Percentiles rank a stretch among this genome's conserved stretches.
Evolutionary conservation across 1,140 invertebrate species (phyloP).

Genomic region (Oedothorax gibbosus): DNA sequence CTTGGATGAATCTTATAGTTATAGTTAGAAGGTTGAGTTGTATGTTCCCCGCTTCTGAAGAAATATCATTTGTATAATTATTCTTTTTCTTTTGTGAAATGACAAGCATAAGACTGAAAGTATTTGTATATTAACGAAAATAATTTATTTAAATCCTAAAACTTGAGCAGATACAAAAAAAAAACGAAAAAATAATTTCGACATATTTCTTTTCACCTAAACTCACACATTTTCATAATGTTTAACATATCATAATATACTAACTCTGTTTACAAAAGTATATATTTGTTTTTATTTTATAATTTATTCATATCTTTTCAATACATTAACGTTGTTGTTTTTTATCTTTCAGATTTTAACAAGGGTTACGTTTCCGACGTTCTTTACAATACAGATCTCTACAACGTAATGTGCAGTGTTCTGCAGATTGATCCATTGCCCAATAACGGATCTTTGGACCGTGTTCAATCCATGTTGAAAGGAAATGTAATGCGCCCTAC

Average conservation of each 20-base stretch:
- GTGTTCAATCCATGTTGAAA: slow-evolving; percentile 19
- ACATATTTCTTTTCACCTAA: background rate
- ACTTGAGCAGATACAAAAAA: background rate
- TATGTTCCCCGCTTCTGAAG: no score
- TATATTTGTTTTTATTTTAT: background rate
- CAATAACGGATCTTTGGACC: slow-evolving; percentile 58
- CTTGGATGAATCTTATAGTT: no score
- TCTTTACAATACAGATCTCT: slow-evolving; percentile 61
- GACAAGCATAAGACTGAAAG: no score
- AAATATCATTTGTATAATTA: no score
- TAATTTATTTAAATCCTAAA: background rate
- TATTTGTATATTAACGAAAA: no score
- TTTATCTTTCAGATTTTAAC: slow-evolving; percentile 7
- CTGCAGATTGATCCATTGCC: slow-evolving; percentile 50
- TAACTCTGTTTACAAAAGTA: background rate
- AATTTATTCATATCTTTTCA: background rate
- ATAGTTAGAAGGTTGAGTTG: no score
- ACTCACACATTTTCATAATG: background rate
- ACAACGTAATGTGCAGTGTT: slow-evolving; percentile 61
- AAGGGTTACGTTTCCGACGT: slow-evolving; percentile 16
- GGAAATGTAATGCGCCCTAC: no score
- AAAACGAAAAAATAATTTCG: background rate
- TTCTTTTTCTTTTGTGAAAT: no score
- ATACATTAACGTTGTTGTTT: background rate
- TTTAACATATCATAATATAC: background rate